Conservation (phyloP, 2,113 vertebrate species). For the Notechis scutatus region DNA sequence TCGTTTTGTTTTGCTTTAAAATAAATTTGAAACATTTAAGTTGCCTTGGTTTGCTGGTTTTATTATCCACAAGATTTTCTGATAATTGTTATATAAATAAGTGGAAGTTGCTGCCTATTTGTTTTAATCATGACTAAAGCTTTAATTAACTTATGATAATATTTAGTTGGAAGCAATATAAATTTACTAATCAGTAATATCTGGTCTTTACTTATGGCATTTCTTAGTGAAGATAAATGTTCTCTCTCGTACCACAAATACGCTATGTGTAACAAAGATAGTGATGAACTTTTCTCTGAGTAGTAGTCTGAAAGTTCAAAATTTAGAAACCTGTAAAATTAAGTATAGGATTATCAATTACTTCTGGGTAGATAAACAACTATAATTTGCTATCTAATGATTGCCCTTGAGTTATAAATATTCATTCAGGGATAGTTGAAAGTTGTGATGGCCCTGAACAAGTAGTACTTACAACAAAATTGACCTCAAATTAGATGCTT, state of each 20-base stretch:
- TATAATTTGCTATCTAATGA: too few relatives aligned
- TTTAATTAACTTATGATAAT: slow-evolving; percentile 12
- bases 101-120: background rate
- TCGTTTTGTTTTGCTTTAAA: background rate
- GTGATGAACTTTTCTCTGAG: background rate
- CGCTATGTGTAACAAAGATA: background rate
- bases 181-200: background rate
- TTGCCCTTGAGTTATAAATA: too few relatives aligned
- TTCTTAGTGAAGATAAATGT: background rate
- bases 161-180: slow-evolving; percentile 16
- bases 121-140: background rate
- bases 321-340: background rate
- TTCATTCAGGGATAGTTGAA: too few relatives aligned
- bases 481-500: too few relatives aligned
- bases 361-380: too few relatives aligned
- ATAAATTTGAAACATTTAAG: slow-evolving; percentile 12
- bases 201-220: background rate
- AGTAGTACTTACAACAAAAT: too few relatives aligned
- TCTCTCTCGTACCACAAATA: background rate
- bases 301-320: background rate
- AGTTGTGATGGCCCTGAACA: too few relatives aligned
- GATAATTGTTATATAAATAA: background rate
- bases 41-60: slow-evolving; percentile 15
- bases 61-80: slow-evolving; percentile 3
- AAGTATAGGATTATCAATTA: too few relatives aligned